Base-by-base conservation (phyloP, 1,140 invertebrate species). In the Sesamia nonagrioides region DNA sequence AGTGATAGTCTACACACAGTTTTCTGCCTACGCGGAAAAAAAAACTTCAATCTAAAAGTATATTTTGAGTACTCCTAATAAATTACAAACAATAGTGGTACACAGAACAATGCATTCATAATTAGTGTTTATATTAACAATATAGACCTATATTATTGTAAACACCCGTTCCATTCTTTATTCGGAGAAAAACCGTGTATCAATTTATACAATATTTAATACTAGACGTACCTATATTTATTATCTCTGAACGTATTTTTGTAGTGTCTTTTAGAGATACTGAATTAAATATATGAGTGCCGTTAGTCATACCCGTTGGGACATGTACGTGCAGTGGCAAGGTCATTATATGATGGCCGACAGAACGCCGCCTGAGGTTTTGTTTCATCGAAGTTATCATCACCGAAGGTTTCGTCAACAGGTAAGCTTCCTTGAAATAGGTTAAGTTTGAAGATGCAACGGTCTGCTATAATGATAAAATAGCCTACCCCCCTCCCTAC, bases 101-200 rank as follows among this genome's bases (percentile, higher is more conserved):
- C 33, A 61, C 60, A 17, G 68, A 71, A 71, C 68, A 71, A 71
- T 71, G 68, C 68, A 37, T 71, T 52, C 52, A 71, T 37, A 52
- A 52, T 71, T 37, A 48, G 27, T 71, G 68, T 71, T 71, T 71
- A 54, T 71, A 54, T 35, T 50, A 35, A 69, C 66, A 50, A 9
- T 11, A 3, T 71, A 37, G 33, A 48, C 4, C n/a, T n/a, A n/a
- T n/a, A n/a, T n/a, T 37, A 54, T 37, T 54, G 50, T 71, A 71
- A 54, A 71, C 68, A 71, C 8, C 2, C 27, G 27, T 54, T 3
- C 68, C 48, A 54, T 37, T 54, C 33, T 71, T 71, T 54, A 71
- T 71, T 71, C 68, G n/a, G 68, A 71, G 15, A 52, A 71, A 71
- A 37, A 71, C 50, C 1, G 27, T 6, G 21, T 68, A 13, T 33